These are phyloP conservation scores for Agapetus fuscipes DNA, from an alignment of 2,888 invertebrate genomes.

Conservation along the genomic window DNA sequence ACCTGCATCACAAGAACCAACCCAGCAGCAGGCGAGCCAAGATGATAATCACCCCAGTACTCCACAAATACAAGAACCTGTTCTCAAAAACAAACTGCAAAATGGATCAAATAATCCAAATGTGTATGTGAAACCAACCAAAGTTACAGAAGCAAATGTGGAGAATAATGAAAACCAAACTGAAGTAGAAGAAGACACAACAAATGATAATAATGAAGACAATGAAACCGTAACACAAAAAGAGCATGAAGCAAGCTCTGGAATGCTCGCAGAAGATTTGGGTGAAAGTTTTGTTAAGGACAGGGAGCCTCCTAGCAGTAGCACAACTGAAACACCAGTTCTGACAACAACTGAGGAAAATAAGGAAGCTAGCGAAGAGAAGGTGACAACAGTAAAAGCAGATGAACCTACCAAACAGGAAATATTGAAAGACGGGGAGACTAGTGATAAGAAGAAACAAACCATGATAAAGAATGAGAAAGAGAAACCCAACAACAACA, in stretches of 20 bases:
- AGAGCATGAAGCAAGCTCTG: slow-evolving; percentile 5
- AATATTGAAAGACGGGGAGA: slow-evolving; percentile 17
- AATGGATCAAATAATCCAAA: no score
- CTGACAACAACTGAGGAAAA: no score
- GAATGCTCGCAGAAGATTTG: slow-evolving; percentile 14
- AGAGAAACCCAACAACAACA: slow-evolving; percentile 16
- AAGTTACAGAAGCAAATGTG: slow-evolving; percentile 26
- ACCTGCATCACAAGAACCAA: slow-evolving; percentile 38
- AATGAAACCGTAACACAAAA: slow-evolving; percentile 18
- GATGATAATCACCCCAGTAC: no score
- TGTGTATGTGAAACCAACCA: no score
- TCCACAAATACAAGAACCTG: no score
- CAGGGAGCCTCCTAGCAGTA: slow-evolving; percentile 17
- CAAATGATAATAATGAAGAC: not conserved
- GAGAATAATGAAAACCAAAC: slow-evolving; percentile 8
- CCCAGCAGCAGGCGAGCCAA: slow-evolving; percentile 12
- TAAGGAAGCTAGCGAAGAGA: slow-evolving; percentile 11
- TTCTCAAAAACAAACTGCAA: no score
- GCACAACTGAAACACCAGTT: not conserved
- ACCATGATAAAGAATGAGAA: slow-evolving; percentile 18
- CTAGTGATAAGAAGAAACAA: slow-evolving; percentile 17
- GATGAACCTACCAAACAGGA: slow-evolving; percentile 19
- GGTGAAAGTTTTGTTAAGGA: slow-evolving; percentile 16
- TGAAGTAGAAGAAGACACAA: slow-evolving; percentile 7
- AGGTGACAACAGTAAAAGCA: slow-evolving; percentile 17